Evolutionary conservation across 1,140 invertebrate genomes (phyloP).

Genomic region (Lordiphosa stackelbergi): DNA sequence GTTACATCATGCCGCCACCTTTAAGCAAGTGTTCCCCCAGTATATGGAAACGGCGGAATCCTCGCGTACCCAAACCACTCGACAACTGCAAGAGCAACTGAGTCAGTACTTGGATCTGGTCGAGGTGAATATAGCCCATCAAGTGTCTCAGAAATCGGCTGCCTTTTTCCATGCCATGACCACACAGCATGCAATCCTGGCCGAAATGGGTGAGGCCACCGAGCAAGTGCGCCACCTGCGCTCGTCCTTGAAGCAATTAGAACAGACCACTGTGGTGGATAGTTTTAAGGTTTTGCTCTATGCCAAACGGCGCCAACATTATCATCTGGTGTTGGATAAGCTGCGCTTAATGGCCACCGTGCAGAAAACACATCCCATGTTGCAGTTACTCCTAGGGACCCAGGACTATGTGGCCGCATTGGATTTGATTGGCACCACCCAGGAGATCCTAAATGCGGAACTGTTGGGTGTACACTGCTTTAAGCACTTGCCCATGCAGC

Average conservation of each 20-base stretch:
- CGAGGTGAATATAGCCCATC: slow-evolving; percentile 95
- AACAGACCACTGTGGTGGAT: slow-evolving; percentile 87
- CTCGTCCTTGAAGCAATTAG: slow-evolving; percentile 84
- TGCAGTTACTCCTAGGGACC: slow-evolving; percentile 95
- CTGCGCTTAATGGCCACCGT: slow-evolving; percentile 96
- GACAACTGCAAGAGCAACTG: slow-evolving; percentile 82
- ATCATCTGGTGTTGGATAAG: slow-evolving; percentile 83
- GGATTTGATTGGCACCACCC: slow-evolving; percentile 95
- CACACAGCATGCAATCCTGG: slow-evolving; percentile 94
- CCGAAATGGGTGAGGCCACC: slow-evolving; percentile 90
- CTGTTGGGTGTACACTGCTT: slow-evolving; percentile 95
- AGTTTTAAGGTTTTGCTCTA: slow-evolving; percentile 88
- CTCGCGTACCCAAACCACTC: slow-evolving; percentile 69
- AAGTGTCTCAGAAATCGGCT: slow-evolving; percentile 95
- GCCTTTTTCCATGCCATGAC: slow-evolving; percentile 98
- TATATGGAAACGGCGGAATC: slow-evolving; percentile 73
- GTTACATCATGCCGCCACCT: slow-evolving; percentile 89
- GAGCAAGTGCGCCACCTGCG: slow-evolving; percentile 87
- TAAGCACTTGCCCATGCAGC: slow-evolving; percentile 95
- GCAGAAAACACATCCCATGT: slow-evolving; percentile 97
- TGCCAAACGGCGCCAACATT: slow-evolving; percentile 82
- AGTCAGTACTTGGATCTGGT: slow-evolving; percentile 96
- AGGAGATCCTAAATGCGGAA: slow-evolving; percentile 94
- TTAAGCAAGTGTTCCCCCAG: slow-evolving; percentile 90
- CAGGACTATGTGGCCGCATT: slow-evolving; percentile 98